Evolutionary conservation across 1,140 invertebrate genomes (phyloP).

Genomic region (Diabrotica undecimpunctata): DNA sequence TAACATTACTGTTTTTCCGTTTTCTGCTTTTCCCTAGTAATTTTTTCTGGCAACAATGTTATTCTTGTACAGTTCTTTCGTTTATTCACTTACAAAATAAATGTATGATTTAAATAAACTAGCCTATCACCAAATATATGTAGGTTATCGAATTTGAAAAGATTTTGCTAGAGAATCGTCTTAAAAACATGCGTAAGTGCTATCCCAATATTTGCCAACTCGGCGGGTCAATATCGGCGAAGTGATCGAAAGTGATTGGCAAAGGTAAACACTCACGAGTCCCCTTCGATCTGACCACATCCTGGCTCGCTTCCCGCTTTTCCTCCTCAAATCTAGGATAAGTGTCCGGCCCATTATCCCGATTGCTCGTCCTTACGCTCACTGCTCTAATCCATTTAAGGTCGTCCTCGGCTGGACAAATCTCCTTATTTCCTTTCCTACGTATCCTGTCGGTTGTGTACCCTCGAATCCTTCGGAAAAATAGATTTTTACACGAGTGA

Average conservation of each 20-base stretch:
- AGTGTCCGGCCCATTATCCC: slow-evolving; percentile 44
- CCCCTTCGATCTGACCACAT: not conserved
- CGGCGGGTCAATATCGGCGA: slow-evolving; percentile 1
- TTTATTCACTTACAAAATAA: too few species aligned
- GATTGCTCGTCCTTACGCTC: slow-evolving; percentile 41
- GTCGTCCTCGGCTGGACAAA: not conserved
- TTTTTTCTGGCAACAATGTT: too few species aligned
- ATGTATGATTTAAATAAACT: too few species aligned
- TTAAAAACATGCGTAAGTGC: too few species aligned
- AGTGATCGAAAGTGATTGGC: slow-evolving; percentile 36
- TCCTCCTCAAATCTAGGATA: slow-evolving; percentile 25
- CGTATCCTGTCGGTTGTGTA: not conserved
- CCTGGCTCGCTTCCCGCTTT: slow-evolving; percentile 12
- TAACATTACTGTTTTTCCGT: too few species aligned
- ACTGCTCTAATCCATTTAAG: slow-evolving; percentile 39
- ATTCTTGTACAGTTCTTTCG: too few species aligned
- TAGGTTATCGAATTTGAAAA: too few species aligned
- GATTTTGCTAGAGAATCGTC: too few species aligned
- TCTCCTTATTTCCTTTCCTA: slow-evolving; percentile 4
- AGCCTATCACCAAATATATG: too few species aligned
- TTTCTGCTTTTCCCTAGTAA: too few species aligned
- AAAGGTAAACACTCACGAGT: slow-evolving; percentile 30
- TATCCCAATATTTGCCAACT: not conserved
- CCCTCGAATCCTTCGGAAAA: slow-evolving; percentile 1
- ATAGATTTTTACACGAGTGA: slow-evolving; percentile 2